Evolutionary conservation across 2,797 vertebrate species (phyloP), one percentile per base, ranked within the genome.

Genomic region (Neosilurus hyrtlii): DNA sequence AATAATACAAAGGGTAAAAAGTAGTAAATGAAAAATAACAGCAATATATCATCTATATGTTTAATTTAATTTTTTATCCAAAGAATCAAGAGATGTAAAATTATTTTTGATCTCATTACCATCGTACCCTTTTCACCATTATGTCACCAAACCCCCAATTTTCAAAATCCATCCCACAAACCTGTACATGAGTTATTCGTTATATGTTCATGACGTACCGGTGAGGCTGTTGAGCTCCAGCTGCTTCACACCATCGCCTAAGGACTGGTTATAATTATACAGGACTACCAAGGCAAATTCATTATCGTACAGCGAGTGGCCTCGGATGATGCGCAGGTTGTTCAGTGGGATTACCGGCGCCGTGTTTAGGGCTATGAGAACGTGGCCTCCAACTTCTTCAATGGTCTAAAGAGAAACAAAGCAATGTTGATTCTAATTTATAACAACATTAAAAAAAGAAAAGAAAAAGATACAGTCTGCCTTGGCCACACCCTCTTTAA

Each of bases 381-480:
- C 97, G 0, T 99, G 98, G 66, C 98, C 98, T 0, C 96, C 95
- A 30, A 99, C 98, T 88, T 99, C 98, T 92, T 96, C 95, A 86
- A 99, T 99, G 0, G 94, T 95, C 98, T 99, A 86, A 22, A 67
- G 77, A 83, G 24, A 72, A 37, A 68, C 2, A 61, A 67, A 66
- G 72, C 30, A 75, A 5, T 4, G n/a, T 71, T 57, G 57, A 15
- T 68, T 37, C 24, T 20, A 14, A 52, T 76, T n/a, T n/a, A 61
- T 22, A 43, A n/a, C 1, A 16, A 8, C 24, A 56, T 10, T 22
- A 15, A 72, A 51, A 51, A 71, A 52, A 59, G 20, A 71, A 68
- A 71, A 5, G 30, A 30, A 30, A 30, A 30, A 30, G 30, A 30
- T 30, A 30, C 30, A 30, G 14, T 66, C 66, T 10, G 24, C 35